Evolutionary conservation across 2,797 vertebrate genomes (phyloP), one percentile per base, ranked within the genome.

Genomic region (Chromobotia macracanthus): DNA sequence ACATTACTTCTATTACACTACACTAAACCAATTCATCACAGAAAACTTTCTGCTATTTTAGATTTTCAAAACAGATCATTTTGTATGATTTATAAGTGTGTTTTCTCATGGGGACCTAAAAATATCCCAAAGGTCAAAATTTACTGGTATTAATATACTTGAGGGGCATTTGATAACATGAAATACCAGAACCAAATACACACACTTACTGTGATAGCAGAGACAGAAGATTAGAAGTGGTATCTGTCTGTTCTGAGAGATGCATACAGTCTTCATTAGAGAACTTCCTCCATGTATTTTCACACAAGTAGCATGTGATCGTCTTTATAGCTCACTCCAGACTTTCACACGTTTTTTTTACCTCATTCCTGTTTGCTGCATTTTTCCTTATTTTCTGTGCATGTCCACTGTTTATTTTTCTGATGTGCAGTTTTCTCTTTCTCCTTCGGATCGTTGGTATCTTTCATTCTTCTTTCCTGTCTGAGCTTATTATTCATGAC

Each of bases 221-320:
- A 79, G 21, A 48, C 28, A 61, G 72, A 61, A 67, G 38, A 73
- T 44, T 0, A 73, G 25, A 46, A 2, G 16, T 0, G 71, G 51
- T 75, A 63, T 66, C 2, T 53, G 77, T 51, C 31, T 10, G 0
- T 50, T 66, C 35, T 56, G 58, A 67, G 48, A 72, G 2, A 56
- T 66, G 50, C 73, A 76, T 67, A 38, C 19, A 1, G 63, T 2
- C 74, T 38, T 76, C 74, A 76, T 76, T 53, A 66, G 73, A 41
- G 46, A 65, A 13, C 12, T 38, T 75, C 63, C 51, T 76, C 63
- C 74, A 76, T 76, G 18, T n/a, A 56, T 56, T 44, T 28, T n/a
- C 18, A 46, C 7, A 3, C 35, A 12, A n/a, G 35, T 28, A 56
- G 65, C 61, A 55, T 55, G 63, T 67, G 63, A 28, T 9, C 13